These are phyloP conservation scores for Gavia stellata DNA, from an alignment of 2,113 vertebrate species.

Conservation along the genomic window DNA sequence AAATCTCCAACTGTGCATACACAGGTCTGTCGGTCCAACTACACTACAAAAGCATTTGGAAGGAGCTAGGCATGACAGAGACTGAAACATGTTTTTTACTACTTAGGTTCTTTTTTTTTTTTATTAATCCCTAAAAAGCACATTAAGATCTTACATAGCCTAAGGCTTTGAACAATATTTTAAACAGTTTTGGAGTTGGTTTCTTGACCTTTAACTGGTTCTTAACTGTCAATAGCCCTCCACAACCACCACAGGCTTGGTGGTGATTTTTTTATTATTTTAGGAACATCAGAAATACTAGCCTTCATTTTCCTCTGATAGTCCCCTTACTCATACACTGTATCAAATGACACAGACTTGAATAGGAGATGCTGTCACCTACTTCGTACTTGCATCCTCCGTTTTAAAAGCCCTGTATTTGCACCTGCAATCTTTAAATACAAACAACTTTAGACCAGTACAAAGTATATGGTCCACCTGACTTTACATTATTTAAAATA, in stretches of 20 bases:
- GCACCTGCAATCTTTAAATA: neutral
- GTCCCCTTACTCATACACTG: neutral
- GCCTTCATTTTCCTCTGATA: neutral
- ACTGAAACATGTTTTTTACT: neutral
- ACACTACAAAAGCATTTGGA: neutral
- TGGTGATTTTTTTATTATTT: neutral
- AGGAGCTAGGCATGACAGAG: neutral
- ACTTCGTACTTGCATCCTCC: neutral
- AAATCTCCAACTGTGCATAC: neutral
- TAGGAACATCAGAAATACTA: neutral
- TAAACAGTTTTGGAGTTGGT: neutral
- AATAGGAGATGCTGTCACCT: neutral
- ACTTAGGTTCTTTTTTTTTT: neutral
- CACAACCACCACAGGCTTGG: neutral
- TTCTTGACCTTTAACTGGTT: neutral
- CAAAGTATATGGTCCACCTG: neutral
- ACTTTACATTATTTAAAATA: neutral
- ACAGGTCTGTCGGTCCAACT: neutral
- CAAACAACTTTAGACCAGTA: neutral
- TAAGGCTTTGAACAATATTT: neutral
- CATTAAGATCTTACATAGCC: neutral
- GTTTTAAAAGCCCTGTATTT: neutral
- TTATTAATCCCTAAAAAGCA: neutral
- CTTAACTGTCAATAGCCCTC: neutral
- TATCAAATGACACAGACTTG: neutral